Evolutionary conservation across 2,113 vertebrate genomes (phyloP).

Genomic region (Fregetta grallaria): DNA sequence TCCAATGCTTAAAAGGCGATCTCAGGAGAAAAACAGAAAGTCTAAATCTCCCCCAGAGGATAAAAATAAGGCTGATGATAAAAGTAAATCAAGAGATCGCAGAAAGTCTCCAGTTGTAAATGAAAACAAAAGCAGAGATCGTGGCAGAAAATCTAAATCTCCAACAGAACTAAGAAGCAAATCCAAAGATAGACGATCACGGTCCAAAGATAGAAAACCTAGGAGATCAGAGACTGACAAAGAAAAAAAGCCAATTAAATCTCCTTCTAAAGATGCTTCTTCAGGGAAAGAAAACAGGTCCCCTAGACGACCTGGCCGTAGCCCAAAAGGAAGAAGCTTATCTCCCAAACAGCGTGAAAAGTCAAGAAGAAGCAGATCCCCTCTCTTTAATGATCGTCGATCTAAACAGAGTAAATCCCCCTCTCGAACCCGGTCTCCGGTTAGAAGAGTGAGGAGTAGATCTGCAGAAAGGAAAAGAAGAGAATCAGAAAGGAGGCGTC

Average conservation of each 20-base stretch:
- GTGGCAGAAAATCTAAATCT: constrained; percentile 82
- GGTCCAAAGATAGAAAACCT: constrained; percentile 84
- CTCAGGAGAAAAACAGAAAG: constrained; percentile 79
- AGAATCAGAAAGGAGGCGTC: constrained; percentile 84
- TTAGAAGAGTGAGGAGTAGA: constrained; percentile 85
- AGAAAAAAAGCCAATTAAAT: constrained; percentile 91
- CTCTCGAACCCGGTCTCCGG: constrained; percentile 81
- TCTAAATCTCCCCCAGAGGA: constrained; percentile 78
- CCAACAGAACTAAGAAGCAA: constrained; percentile 77
- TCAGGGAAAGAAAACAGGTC: constrained; percentile 97
- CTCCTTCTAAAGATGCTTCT: constrained; percentile 95
- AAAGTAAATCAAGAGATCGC: constrained; percentile 75
- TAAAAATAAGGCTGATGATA: constrained; percentile 74
- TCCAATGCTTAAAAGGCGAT: constrained; percentile 74
- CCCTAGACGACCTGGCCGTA: constrained; percentile 81
- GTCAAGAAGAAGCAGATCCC: constrained; percentile 76
- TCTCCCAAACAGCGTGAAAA: constrained; percentile 87
- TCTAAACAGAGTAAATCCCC: constrained; percentile 89
- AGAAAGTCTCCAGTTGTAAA: constrained; percentile 78
- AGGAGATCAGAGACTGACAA: constrained; percentile 83
- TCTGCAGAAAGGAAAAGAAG: constrained; percentile 88
- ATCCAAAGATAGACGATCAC: constrained; percentile 82
- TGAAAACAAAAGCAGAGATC: constrained; percentile 83
- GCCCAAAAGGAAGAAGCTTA: constrained; percentile 83
- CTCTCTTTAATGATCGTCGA: constrained; percentile 74